Evolutionary conservation across 2,888 invertebrate genomes (phyloP).

Genomic region (Boloria euphrosyne): DNA sequence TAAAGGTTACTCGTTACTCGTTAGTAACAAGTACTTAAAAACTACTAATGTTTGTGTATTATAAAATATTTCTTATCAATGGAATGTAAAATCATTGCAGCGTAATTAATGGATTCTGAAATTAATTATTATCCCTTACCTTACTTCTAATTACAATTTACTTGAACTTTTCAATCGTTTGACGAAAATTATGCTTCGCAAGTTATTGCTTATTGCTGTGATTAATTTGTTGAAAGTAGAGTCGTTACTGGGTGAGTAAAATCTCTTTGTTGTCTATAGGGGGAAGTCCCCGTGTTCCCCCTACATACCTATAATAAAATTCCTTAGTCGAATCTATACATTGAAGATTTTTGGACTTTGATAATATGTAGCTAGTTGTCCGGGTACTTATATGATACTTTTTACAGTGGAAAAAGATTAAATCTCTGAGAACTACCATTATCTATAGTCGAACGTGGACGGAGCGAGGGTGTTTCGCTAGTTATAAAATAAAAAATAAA

Average conservation of each 20-base stretch:
- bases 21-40: neutral
- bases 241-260: constrained; percentile 15
- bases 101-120: constrained; percentile 16
- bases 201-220: neutral
- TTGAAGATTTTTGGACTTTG: no score
- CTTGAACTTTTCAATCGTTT: neutral
- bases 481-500: no score
- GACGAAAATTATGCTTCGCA: constrained; percentile 1
- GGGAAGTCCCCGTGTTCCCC: no score
- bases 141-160: neutral
- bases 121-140: neutral
- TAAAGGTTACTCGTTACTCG: neutral
- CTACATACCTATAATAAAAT: no score
- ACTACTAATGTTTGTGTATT: neutral
- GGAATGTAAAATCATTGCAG: constrained; percentile 4
- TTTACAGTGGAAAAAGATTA: no score
- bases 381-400: no score
- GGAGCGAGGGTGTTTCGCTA: no score
- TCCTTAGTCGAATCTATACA: no score
- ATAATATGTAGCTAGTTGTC: no score
- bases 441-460: no score
- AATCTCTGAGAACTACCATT: no score
- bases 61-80: constrained; percentile 24
- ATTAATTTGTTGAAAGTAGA: neutral
- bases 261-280: neutral